phyloP scores from a whole-genome alignment of 1,140 invertebrate species.

The Drosophila watanabei region DNA sequence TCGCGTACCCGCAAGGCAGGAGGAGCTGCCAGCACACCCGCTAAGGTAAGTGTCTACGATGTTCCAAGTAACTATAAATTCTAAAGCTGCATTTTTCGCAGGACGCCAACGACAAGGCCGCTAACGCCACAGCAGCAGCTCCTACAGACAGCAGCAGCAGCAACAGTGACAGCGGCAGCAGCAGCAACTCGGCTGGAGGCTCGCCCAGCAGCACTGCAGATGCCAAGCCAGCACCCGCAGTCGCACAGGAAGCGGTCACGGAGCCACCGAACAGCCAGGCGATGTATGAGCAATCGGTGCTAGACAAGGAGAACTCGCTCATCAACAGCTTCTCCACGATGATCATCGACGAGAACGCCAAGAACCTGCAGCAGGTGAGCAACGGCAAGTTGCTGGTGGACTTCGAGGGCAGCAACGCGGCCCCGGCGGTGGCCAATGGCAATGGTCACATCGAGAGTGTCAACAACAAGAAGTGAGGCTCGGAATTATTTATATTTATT shows the following conservation, averaged over 20 bases:
- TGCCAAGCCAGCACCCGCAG: slow-evolving; percentile 22
- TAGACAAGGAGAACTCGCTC: slow-evolving; percentile 84
- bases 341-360: slow-evolving; percentile 84
- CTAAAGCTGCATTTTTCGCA: not conserved
- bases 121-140: slow-evolving; percentile 82
- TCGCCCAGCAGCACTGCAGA: slow-evolving; percentile 56
- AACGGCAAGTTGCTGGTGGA: slow-evolving; percentile 80
- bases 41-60: slow-evolving; percentile 56
- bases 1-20: slow-evolving; percentile 89
- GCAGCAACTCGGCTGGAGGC: slow-evolving; percentile 67
- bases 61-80: not conserved
- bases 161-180: slow-evolving; percentile 54
- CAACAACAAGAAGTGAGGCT: slow-evolving; percentile 85
- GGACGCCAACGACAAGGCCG: slow-evolving; percentile 84
- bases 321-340: slow-evolving; percentile 84
- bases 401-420: slow-evolving; percentile 56
- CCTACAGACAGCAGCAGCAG: slow-evolving; percentile 65
- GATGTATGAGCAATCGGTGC: slow-evolving; percentile 83
- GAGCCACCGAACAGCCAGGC: slow-evolving; percentile 75
- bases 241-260: slow-evolving; percentile 1
- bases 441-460: slow-evolving; percentile 85
- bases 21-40: slow-evolving; percentile 84
- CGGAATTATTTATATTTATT: not conserved
- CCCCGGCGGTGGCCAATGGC: slow-evolving; percentile 69
- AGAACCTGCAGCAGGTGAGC: slow-evolving; percentile 81